These are phyloP conservation scores for Tinamus guttatus DNA, from an alignment of 2,113 vertebrate genomes.

Conservation along the genomic window DNA sequence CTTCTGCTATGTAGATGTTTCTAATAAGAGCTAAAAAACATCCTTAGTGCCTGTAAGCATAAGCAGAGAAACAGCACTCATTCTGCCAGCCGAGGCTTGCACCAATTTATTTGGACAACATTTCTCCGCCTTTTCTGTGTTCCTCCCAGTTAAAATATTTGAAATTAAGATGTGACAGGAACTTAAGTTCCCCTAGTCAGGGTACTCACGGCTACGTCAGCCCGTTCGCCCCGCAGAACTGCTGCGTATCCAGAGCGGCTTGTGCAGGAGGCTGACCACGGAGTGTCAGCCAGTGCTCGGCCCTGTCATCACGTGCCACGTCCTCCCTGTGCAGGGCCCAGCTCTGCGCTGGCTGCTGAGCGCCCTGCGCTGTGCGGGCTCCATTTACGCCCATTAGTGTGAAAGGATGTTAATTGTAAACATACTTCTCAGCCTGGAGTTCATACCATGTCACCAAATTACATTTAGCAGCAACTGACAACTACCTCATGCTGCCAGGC, in stretches of 20 bases:
- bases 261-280: not conserved
- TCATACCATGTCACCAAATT: not conserved
- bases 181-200: not conserved
- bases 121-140: not conserved
- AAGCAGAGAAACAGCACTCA: not conserved
- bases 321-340: not conserved
- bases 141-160: not conserved
- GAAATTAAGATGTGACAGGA: not conserved
- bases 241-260: not conserved
- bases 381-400: not conserved
- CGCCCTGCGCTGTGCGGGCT: not conserved
- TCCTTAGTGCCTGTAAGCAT: not conserved
- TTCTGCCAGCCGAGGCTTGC: not conserved
- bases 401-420: not conserved
- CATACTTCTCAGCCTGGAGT: not conserved
- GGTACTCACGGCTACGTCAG: not conserved
- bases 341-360: not conserved
- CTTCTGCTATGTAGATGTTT: not conserved
- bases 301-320: fast-evolving
- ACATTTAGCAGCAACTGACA: not conserved
- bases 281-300: not conserved
- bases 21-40: not conserved
- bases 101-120: not conserved
- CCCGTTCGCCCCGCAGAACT: not conserved
- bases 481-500: not conserved